Base-by-base conservation (phyloP, 2,113 vertebrate species). In the Hydrochoerus hydrochaeris region DNA sequence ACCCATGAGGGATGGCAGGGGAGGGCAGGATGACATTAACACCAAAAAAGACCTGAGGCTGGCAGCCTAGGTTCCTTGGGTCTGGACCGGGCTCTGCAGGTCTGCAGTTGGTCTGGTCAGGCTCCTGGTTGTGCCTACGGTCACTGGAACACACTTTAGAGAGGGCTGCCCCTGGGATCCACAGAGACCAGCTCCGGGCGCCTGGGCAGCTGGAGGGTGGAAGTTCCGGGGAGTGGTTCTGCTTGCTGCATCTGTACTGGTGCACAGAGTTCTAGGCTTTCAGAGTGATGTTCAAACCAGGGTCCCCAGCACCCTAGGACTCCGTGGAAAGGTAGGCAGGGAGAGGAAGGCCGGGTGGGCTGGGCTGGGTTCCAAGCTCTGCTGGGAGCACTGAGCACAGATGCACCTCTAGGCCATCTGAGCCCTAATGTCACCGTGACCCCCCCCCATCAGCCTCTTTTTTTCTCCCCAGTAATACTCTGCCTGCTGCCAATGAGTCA, bases 401-500 rank as follows among this genome's bases (percentile, higher is more conserved):
- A 58, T 14, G 65, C 0, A 5, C 41, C 78, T 88, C 3, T 0
- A 17, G 69, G 41, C 3, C 81, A 58, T 17, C n/a, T n/a, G 35
- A 44, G 90, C 16, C 38, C 46, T 41, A 30, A 41, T 3, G 0
- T 9, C 49, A 35, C 28, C n/a, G 26, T 80, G 26, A 35, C 14
- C 7, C 60, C 24, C 38, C n/a, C 57, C 46, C 52, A n/a, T 62
- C 20, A 49, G 63, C 28, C 65, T 91, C 75, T 85, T 81, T 14
- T 19, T 41, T 32, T 32, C 32, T 26, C 3, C 67, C 44, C 35
- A 35, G 73, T 41, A 90, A 0, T 1, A 3, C n/a, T 32, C 41
- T 9, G 0, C 19, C 30, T 11, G 5, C 35, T 5, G 32, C 54
- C 65, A 0, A 0, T 38, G 14, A 4, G n/a, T 46, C 24, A 4